These are phyloP conservation scores for Columba livia DNA, from an alignment of 2,113 vertebrate genomes.

Conservation along the genomic window DNA sequence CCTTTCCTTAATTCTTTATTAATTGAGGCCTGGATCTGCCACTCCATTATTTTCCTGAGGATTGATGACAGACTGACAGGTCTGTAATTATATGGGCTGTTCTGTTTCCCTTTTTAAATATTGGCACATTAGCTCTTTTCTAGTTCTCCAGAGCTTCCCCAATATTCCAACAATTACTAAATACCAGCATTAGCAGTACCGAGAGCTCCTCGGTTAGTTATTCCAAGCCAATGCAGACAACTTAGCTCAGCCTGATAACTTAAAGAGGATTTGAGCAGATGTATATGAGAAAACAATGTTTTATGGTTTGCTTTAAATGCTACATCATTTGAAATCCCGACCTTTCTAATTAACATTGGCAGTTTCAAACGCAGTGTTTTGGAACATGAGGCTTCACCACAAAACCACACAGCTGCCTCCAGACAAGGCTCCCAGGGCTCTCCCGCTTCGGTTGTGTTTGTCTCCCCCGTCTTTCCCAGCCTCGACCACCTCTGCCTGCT, in stretches of 20 bases:
- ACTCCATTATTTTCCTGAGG: slow-evolving; percentile 46
- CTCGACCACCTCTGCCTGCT: background rate
- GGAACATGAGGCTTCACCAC: background rate
- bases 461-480: background rate
- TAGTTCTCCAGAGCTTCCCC: slow-evolving; percentile 20
- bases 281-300: background rate
- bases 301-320: background rate
- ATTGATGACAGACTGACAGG: slow-evolving; percentile 59
- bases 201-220: background rate
- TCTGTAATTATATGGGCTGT: slow-evolving; percentile 61
- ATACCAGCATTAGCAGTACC: background rate
- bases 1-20: slow-evolving; percentile 67
- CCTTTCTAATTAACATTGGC: background rate
- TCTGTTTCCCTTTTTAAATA: slow-evolving; percentile 63
- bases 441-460: background rate
- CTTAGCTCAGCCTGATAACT: background rate
- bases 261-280: background rate
- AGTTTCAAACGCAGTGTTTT: background rate
- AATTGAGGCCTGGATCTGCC: slow-evolving; percentile 67
- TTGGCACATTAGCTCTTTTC: slow-evolving; percentile 58
- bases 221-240: background rate
- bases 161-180: slow-evolving; percentile 8
- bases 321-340: background rate
- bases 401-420: background rate
- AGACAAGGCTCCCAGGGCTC: background rate